Conservation (phyloP, 1,140 invertebrate genomes). For the Stratiolaelaps scimitus region DNA sequence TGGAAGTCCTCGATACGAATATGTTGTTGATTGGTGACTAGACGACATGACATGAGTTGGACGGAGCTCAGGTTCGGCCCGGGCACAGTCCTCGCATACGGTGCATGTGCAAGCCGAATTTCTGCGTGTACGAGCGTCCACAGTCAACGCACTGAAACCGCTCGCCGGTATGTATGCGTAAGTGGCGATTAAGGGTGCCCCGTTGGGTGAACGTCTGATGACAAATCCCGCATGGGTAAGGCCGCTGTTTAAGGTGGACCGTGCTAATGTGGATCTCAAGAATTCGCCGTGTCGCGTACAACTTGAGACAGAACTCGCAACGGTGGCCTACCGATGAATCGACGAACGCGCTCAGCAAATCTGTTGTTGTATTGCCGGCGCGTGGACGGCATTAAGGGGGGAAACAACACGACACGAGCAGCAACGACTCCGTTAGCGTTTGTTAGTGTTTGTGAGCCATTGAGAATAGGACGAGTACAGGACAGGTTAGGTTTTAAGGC, state of each 20-base stretch:
- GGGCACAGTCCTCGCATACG: constrained; percentile 22
- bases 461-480: too few species aligned
- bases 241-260: constrained; percentile 20
- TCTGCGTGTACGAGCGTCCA: constrained; percentile 12
- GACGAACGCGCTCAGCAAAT: background rate
- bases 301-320: constrained; percentile 7
- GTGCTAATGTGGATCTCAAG: constrained; percentile 27
- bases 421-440: too few species aligned
- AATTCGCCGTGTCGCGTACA: constrained; percentile 8
- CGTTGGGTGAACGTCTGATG: constrained; percentile 27
- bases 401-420: too few species aligned
- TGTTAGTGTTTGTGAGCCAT: too few species aligned
- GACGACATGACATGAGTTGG: too few species aligned
- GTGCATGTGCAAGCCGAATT: constrained; percentile 24
- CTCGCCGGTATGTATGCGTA: constrained; percentile 21
- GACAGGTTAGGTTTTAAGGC: too few species aligned
- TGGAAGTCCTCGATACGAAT: too few species aligned
- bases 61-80: background rate
- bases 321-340: constrained; percentile 16
- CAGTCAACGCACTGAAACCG: constrained; percentile 14
- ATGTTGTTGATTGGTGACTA: too few species aligned
- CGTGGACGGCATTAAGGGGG: too few species aligned
- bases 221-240: constrained; percentile 25
- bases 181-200: constrained; percentile 13
- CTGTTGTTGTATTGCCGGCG: background rate